Evolutionary conservation across 2,888 invertebrate genomes (phyloP), one percentile per base, ranked within the genome.

Genomic region (Protodeltote pygarga): DNA sequence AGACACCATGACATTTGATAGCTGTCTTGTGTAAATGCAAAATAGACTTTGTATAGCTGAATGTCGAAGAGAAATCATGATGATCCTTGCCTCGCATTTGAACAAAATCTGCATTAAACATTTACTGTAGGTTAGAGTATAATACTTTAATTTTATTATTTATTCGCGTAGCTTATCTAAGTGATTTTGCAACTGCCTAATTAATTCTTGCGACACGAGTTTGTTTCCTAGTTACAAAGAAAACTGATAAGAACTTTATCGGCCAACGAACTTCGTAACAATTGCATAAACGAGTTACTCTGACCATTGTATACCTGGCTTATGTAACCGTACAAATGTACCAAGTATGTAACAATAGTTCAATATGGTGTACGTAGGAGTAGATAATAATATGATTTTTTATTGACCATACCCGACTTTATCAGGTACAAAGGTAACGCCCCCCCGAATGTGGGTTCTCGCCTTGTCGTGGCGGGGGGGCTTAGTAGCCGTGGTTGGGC

Each of bases 231-330:
- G 64, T 73, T 75, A 77, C 71, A 82, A 87, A 85, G 84, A 87
- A 85, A 78, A 73, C 75, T 81, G 89, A 89, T 89, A 90, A 87
- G 82, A 71, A 62, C 52, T 75, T 79, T 88, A 89, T 90, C 89
- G 87, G 83, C 41, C 86, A 83, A 73, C 64, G 87, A 88, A 83
- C 88, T 85, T 65, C 31, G 55, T 61, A 69, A 73, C 72, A 78
- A 79, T 84, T 81, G 77, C 77, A 75, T 71, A 79, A 80, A 79
- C 60, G 46, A 48, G 40, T 52, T 60, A 41, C 60, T 46, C 35
- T 52, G 53, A 64, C 55, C 65, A 65, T 64, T 68, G 65, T 60
- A 44, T 38, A 68, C 65, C 65, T 68, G 60, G 40, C 41, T 54
- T 67, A 39, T 51, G 42, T 57, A 49, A 63, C 10, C n/a, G n/a